These are phyloP conservation scores for Drosophila hawaiiensis DNA, from an alignment of 2,888 invertebrate genomes.

Conservation along the genomic window DNA sequence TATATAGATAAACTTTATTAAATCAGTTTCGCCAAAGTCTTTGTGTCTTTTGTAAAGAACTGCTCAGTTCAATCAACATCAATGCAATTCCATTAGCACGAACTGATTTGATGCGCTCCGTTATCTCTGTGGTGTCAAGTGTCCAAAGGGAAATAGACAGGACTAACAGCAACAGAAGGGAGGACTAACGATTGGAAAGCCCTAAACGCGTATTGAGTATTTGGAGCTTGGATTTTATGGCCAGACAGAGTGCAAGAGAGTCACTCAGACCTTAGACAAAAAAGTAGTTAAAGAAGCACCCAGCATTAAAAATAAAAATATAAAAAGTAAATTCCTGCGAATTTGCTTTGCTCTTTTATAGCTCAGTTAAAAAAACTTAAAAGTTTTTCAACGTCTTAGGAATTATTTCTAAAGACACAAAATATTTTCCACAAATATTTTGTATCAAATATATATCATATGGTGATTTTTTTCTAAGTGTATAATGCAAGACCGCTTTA, in stretches of 20 bases:
- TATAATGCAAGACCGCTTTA: background rate
- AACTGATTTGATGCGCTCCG: constrained; percentile 77
- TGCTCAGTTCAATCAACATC: constrained; percentile 75
- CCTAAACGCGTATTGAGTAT: constrained; percentile 61
- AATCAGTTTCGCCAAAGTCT: background rate
- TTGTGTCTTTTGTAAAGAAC: constrained; percentile 4
- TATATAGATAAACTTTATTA: background rate
- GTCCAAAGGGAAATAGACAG: constrained; percentile 41
- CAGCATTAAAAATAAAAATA: constrained; percentile 1
- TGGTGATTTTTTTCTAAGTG: background rate
- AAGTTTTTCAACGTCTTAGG: background rate
- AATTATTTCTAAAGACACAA: background rate
- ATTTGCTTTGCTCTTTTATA: background rate
- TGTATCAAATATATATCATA: too few species aligned
- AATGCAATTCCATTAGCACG: constrained; percentile 80
- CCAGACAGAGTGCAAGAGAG: constrained; percentile 16
- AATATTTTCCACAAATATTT: background rate
- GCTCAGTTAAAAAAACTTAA: background rate
- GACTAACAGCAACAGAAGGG: constrained; percentile 30
- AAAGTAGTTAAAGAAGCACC: background rate
- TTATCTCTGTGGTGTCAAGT: constrained; percentile 48
- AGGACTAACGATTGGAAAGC: constrained; percentile 68
- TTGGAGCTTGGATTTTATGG: constrained; percentile 44
- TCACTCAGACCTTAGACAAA: constrained; percentile 34
- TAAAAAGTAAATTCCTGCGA: constrained; percentile 1